Evolutionary conservation across 2,113 vertebrate species (phyloP).

Genomic region (Actenoides hombroni): DNA sequence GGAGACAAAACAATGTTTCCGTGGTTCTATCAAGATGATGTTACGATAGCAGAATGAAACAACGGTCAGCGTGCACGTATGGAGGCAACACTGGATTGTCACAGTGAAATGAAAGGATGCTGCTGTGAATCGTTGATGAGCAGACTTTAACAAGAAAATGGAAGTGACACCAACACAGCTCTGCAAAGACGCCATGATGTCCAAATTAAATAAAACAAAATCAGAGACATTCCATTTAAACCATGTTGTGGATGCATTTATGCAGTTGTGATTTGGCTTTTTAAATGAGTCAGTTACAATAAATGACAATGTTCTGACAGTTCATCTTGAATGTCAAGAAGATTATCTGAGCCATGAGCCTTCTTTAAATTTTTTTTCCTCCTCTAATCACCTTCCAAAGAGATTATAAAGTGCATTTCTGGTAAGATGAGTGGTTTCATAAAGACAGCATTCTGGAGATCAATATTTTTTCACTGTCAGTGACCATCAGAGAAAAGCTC

Average conservation of each 20-base stretch:
- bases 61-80: neutral
- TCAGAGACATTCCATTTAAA: neutral
- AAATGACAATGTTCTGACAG: slow-evolving; percentile 23
- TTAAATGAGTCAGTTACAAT: slow-evolving; percentile 19
- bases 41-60: neutral
- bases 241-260: neutral
- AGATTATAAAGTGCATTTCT: neutral
- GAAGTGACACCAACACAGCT: neutral
- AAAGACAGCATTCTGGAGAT: neutral
- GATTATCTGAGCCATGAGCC: neutral
- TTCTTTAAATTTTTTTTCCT: neutral
- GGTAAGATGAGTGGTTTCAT: neutral
- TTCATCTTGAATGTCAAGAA: neutral
- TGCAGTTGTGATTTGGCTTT: neutral
- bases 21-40: neutral
- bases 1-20: slow-evolving; percentile 21
- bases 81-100: neutral
- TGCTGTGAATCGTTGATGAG: neutral
- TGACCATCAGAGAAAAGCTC: neutral
- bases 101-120: neutral
- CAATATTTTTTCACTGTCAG: neutral
- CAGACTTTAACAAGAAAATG: neutral
- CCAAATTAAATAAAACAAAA: slow-evolving; percentile 15
- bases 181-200: neutral
- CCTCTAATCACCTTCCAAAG: neutral